Evolutionary conservation across 2,113 vertebrate species (phyloP), one percentile per base, ranked within the genome.

Genomic region (Dasyprocta punctata): DNA sequence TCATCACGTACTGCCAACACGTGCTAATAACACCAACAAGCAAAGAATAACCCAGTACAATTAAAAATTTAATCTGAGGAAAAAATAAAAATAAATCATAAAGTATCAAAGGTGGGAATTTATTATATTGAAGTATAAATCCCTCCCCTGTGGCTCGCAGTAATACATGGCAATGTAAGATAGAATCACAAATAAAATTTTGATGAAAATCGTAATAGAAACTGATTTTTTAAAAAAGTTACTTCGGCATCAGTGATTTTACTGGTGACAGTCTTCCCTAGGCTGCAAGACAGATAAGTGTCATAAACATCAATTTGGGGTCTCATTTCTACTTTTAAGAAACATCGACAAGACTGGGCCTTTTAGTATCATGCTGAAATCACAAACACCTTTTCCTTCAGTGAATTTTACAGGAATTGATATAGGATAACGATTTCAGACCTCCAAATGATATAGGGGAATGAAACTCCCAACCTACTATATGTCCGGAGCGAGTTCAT

Each of bases 241-340:
- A 3, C 17, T 24, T 2, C 6, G 1, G 24, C 16, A 38, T 24
- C 20, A 30, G 30, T 1, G 14, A 78, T 49, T 33, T 49, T 49
- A 49, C 49, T 47, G 44, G 44, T 47, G 44, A 33, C 14, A 54
- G 1, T 3, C 28, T 30, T 17, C 7, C 52, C 1, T 16, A 13
- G 0, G 26, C 49, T 28, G 7, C 24, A 28, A 63, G n/a, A n/a
- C n/a, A n/a, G n/a, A 2, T 0, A 5, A 0, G 1, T 4, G 52
- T 9, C 54, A 56, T 56, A 54, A 12, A 12, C 52, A 52, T 10
- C 14, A 2, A 8, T 7, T 22, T 16, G 28, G 58, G 16, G 13
- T 65, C 49, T 61, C 3, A 5, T 2, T 20, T 61, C 47, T 54
- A n/a, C n/a, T 56, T 81, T 19, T 11, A 58, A 47, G 24, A 28